Conservation (phyloP, 2,797 vertebrate genomes). For the Arnoldichthys spilopterus region DNA sequence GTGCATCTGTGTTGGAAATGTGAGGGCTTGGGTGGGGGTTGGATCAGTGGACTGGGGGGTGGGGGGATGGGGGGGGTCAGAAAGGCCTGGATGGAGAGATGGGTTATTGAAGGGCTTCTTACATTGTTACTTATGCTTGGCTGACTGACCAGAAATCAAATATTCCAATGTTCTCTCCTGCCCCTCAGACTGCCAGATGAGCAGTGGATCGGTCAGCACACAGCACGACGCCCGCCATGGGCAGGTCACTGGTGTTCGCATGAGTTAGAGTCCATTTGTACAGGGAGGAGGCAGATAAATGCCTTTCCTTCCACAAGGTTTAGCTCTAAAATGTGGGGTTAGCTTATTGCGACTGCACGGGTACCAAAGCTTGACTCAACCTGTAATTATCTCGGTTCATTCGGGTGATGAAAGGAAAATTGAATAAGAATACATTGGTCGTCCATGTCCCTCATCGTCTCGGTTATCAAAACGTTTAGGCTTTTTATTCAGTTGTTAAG, state of each 20-base stretch:
- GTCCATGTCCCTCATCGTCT: not conserved
- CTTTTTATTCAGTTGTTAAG: not conserved
- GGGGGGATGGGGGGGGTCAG: slow-evolving; percentile 10
- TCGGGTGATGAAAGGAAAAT: not conserved
- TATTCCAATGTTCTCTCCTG: slow-evolving; percentile 72
- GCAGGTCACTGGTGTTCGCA: slow-evolving; percentile 55
- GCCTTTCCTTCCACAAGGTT: slow-evolving; percentile 71
- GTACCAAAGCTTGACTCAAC: not conserved
- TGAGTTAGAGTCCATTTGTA: slow-evolving; percentile 65
- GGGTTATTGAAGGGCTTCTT: slow-evolving; percentile 69
- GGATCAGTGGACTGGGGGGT: slow-evolving; percentile 6
- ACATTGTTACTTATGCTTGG: slow-evolving; percentile 69
- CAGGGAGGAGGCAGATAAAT: slow-evolving; percentile 63
- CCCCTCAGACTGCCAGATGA: slow-evolving; percentile 69
- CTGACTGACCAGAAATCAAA: slow-evolving; percentile 73
- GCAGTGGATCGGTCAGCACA: slow-evolving; percentile 69
- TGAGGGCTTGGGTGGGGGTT: slow-evolving; percentile 34
- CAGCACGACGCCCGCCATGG: slow-evolving; percentile 67
- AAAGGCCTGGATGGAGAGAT: slow-evolving; percentile 39
- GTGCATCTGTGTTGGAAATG: slow-evolving; percentile 52
- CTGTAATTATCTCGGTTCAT: not conserved
- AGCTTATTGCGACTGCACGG: not conserved
- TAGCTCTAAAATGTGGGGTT: slow-evolving; percentile 63
- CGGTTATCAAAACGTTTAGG: not conserved
- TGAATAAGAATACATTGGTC: not conserved